Conservation (phyloP, 23 tunicate genomes). For the Styela clava region DNA sequence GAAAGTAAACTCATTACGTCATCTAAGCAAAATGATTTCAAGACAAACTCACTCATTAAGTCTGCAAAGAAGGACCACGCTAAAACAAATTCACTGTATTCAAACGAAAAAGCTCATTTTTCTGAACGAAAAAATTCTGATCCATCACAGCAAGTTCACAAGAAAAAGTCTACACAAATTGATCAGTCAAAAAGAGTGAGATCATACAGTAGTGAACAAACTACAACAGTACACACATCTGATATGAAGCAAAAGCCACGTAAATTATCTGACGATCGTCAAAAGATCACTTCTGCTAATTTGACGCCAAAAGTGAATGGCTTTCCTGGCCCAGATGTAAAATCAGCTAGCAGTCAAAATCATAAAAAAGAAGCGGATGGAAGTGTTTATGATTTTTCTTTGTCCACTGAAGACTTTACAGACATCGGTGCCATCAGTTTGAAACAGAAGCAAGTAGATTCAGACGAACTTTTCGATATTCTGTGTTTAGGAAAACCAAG, state of each 20-base stretch:
- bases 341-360: not conserved
- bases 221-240: not conserved
- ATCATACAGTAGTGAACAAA: conserved; percentile 10
- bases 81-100: not conserved
- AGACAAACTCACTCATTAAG: not conserved
- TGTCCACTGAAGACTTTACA: conserved; percentile 51
- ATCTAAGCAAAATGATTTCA: not conserved
- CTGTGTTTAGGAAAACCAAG: conserved; percentile 16
- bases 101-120: not conserved
- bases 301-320: conserved; percentile 1
- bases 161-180: not conserved
- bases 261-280: not conserved
- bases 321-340: not conserved
- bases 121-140: not conserved
- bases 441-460: conserved; percentile 31
- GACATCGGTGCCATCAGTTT: conserved; percentile 52
- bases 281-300: not conserved
- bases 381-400: conserved; percentile 74
- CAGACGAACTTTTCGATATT: conserved; percentile 20
- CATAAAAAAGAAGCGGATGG: conserved; percentile 4
- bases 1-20: not conserved
- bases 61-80: conserved; percentile 1
- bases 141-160: not conserved
- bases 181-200: not conserved
- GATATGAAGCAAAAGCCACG: not conserved